Percentiles rank a stretch among this genome's conserved stretches.
Evolutionary conservation across 2,888 invertebrate genomes (phyloP).

Genomic region (Andrena fulva): DNA sequence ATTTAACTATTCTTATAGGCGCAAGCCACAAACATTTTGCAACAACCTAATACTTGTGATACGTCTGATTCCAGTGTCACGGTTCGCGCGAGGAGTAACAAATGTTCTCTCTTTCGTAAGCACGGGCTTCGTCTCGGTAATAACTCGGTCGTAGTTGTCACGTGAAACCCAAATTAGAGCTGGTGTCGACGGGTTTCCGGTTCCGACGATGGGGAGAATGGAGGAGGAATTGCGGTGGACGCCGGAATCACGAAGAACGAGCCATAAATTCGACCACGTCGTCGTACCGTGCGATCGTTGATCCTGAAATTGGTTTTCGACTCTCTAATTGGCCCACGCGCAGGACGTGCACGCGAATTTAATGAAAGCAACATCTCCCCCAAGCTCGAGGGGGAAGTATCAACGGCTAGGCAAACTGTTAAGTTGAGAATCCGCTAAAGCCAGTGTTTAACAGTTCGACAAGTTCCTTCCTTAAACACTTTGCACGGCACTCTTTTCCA

Average conservation of each 20-base stretch:
- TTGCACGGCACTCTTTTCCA: background rate
- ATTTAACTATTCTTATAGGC: no score
- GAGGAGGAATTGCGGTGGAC: constrained; percentile 64
- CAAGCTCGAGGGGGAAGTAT: constrained; percentile 17
- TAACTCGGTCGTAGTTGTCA: constrained; percentile 75
- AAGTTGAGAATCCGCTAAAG: constrained; percentile 10
- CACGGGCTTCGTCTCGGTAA: constrained; percentile 63
- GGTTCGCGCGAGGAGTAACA: constrained; percentile 52
- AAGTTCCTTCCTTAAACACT: background rate
- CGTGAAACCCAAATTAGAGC: constrained; percentile 76
- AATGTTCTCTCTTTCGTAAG: constrained; percentile 53
- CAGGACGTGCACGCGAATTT: constrained; percentile 70
- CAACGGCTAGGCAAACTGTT: constrained; percentile 32
- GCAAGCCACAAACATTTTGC: no score
- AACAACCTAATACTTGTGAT: no score
- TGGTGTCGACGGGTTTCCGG: constrained; percentile 73
- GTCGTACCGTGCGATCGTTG: constrained; percentile 71
- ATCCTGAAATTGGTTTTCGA: constrained; percentile 76
- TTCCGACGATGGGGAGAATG: constrained; percentile 63
- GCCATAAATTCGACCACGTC: constrained; percentile 73
- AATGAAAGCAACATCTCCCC: constrained; percentile 66
- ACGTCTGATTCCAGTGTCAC: constrained; percentile 4
- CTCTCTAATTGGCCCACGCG: constrained; percentile 71
- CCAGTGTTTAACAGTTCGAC: background rate
- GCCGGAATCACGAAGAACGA: constrained; percentile 74